A percentile compares a stretch with the other conserved stretches of the same genome.
Evolutionary conservation across 2,797 vertebrate genomes (phyloP).

Genomic region (Picus viridis): DNA sequence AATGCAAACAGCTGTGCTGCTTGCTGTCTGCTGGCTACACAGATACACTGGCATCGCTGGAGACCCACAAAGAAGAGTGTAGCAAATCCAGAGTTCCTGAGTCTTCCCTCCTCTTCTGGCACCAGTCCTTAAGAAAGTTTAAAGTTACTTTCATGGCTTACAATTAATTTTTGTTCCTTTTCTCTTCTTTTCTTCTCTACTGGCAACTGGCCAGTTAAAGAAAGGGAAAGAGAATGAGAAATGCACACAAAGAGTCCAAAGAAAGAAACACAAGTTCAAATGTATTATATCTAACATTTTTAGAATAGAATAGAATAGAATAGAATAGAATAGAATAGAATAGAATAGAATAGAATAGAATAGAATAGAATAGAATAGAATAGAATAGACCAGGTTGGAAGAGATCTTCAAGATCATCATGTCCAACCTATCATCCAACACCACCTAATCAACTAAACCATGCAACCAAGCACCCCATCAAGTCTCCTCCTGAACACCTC

Average conservation of each 20-base stretch:
- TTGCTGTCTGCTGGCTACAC: slow-evolving; percentile 11
- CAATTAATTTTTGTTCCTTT: slow-evolving; percentile 38
- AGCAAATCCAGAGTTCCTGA: background rate
- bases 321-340: no score
- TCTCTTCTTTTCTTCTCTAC: background rate
- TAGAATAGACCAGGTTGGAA: no score
- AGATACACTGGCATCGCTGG: background rate
- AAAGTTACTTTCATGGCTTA: slow-evolving; percentile 23
- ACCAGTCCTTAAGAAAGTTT: slow-evolving; percentile 2
- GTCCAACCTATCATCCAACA: no score
- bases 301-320: background rate
- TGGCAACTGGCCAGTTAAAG: background rate
- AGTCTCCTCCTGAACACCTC: no score
- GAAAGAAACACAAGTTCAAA: slow-evolving; percentile 23
- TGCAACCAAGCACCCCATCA: no score
- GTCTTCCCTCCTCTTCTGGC: background rate
- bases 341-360: no score
- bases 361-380: no score
- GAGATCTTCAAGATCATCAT: no score
- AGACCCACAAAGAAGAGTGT: background rate
- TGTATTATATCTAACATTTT: background rate
- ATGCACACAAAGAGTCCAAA: background rate
- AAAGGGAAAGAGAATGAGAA: background rate
- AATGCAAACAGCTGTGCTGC: slow-evolving; percentile 56
- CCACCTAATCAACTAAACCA: no score